Evolutionary conservation across 2,888 invertebrate species (phyloP).

Genomic region (Shargacucullia verbasci): DNA sequence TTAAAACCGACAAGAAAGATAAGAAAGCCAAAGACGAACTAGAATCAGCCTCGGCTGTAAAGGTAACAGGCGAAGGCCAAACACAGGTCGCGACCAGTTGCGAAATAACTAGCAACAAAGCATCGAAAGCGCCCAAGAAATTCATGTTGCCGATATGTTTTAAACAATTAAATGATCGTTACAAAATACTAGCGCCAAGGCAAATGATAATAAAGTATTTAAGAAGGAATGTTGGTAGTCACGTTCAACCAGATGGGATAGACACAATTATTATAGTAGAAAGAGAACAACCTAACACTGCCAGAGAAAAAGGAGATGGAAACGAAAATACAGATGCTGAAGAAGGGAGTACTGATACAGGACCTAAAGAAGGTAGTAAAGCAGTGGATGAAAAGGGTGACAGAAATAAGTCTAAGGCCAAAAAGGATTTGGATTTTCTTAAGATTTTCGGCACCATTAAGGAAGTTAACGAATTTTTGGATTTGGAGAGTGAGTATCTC

Average conservation of each 20-base stretch:
- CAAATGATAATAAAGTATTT: constrained; percentile 64
- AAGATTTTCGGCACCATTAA: constrained; percentile 79
- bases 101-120: constrained; percentile 25
- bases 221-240: constrained; percentile 33
- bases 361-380: neutral
- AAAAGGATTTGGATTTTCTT: constrained; percentile 63
- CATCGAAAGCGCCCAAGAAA: constrained; percentile 59
- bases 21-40: constrained; percentile 53
- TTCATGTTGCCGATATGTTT: constrained; percentile 69
- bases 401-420: constrained; percentile 1
- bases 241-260: constrained; percentile 16
- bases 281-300: constrained; percentile 1
- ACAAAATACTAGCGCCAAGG: constrained; percentile 50
- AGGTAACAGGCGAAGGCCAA: constrained; percentile 36
- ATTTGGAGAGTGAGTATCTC: constrained; percentile 76
- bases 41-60: neutral
- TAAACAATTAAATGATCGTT: constrained; percentile 56
- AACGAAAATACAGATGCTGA: neutral
- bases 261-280: constrained; percentile 3
- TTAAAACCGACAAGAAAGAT: constrained; percentile 5
- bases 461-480: constrained; percentile 78
- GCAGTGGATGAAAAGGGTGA: neutral
- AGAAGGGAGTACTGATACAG: constrained; percentile 1
- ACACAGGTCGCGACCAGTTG: constrained; percentile 52
- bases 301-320: constrained; percentile 22